Evolutionary conservation across 2,113 vertebrate species (phyloP).

Genomic region (Dipodomys stephensi): DNA sequence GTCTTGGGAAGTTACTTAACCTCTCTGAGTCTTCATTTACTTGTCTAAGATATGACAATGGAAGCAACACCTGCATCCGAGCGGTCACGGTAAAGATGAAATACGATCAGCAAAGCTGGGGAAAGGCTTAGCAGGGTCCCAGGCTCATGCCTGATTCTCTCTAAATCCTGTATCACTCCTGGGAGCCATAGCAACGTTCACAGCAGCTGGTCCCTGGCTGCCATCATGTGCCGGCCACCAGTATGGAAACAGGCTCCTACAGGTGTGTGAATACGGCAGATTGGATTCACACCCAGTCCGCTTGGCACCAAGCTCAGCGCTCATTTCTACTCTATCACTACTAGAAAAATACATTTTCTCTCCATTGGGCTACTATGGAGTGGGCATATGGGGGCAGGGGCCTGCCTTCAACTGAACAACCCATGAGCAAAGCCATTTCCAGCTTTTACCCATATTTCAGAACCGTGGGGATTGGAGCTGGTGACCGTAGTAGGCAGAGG

Average conservation of each 20-base stretch:
- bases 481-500: no score
- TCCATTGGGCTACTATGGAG: neutral
- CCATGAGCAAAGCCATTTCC: neutral
- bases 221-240: no score
- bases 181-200: neutral
- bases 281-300: neutral
- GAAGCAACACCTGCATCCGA: neutral
- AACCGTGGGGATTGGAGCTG: neutral
- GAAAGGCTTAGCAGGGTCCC: neutral
- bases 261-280: accelerated
- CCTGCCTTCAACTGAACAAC: no score
- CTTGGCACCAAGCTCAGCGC: neutral
- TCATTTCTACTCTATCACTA: neutral
- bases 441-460: neutral
- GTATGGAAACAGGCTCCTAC: neutral
- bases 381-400: accelerated
- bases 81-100: no score
- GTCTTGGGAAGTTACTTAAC: neutral
- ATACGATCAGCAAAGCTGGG: no score
- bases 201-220: accelerated
- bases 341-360: neutral
- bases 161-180: neutral
- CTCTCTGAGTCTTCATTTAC: neutral
- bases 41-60: neutral
- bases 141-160: neutral